Conservation (phyloP, 2,797 vertebrate genomes). For the Eospalax fontanierii region DNA sequence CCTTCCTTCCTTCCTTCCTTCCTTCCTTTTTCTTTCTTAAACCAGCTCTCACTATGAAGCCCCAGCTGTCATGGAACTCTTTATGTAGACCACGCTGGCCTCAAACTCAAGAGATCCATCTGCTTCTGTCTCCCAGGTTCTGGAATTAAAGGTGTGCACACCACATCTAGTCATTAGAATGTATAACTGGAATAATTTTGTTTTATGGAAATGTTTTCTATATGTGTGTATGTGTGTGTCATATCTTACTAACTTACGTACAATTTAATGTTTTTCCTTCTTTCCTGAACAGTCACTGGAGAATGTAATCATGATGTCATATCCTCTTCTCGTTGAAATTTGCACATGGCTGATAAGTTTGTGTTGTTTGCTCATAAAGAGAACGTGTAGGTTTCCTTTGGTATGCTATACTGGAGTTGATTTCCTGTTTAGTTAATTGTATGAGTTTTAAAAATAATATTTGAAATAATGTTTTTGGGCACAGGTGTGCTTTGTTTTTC, state of each 20-base stretch:
- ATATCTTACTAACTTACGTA: no score
- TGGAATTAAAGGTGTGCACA: no score
- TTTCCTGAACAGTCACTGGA: background rate
- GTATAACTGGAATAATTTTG: background rate
- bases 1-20: no score
- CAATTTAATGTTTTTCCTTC: slow-evolving; percentile 29
- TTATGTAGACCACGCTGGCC: no score
- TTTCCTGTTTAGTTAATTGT: slow-evolving; percentile 24
- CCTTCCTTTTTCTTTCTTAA: no score
- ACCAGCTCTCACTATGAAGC: no score
- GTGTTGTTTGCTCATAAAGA: background rate
- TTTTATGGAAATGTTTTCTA: background rate
- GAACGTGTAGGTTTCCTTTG: background rate
- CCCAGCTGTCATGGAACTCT: no score
- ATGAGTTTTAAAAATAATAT: slow-evolving; percentile 1
- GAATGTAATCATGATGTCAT: background rate
- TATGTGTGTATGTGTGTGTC: background rate
- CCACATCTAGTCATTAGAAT: no score
- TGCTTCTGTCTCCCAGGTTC: no score
- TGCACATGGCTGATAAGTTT: background rate
- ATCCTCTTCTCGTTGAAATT: background rate
- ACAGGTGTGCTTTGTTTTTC: slow-evolving; percentile 12
- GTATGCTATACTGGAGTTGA: background rate
- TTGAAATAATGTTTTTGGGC: background rate
- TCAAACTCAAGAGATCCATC: no score